Conservation (phyloP, 2,797 vertebrate genomes). For the Harpagifer antarcticus region DNA sequence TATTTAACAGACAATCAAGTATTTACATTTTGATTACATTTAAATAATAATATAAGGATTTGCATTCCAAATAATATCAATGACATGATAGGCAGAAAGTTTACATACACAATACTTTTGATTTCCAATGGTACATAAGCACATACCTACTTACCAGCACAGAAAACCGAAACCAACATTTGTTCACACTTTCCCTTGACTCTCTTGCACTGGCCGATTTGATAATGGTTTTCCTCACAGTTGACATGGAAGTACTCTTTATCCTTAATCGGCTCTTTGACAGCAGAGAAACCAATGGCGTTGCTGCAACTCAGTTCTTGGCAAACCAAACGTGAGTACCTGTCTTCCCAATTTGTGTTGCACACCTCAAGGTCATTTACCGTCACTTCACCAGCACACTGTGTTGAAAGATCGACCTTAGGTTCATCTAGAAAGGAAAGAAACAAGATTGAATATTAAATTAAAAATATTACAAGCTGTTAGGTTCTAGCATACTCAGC, state of each 20-base stretch:
- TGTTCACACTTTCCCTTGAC: accelerated
- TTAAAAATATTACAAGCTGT: neutral
- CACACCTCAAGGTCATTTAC: slow-evolving; percentile 31
- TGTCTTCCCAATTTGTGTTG: accelerated
- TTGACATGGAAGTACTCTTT: slow-evolving; percentile 10
- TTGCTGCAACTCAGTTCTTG: slow-evolving; percentile 3
- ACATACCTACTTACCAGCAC: slow-evolving; percentile 63
- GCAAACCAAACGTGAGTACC: slow-evolving; percentile 43
- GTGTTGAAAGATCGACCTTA: accelerated
- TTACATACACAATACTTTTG: neutral
- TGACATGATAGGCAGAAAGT: neutral
- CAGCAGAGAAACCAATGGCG: accelerated
- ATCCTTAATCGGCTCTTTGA: accelerated
- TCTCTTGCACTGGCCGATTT: slow-evolving; percentile 69
- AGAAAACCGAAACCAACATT: slow-evolving; percentile 31
- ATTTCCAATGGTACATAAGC: neutral
- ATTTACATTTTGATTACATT: neutral
- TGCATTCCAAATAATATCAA: neutral
- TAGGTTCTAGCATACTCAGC: neutral
- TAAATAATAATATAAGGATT: too few relatives aligned
- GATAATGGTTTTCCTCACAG: slow-evolving; percentile 45
- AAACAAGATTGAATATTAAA: neutral
- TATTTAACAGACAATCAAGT: neutral
- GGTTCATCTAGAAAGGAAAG: slow-evolving; percentile 41
- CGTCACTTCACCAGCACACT: slow-evolving; percentile 39